These are phyloP conservation scores for Anneissia japonica DNA, from an alignment of 35 echinoderm and acorn worm species.

Conservation along the genomic window DNA sequence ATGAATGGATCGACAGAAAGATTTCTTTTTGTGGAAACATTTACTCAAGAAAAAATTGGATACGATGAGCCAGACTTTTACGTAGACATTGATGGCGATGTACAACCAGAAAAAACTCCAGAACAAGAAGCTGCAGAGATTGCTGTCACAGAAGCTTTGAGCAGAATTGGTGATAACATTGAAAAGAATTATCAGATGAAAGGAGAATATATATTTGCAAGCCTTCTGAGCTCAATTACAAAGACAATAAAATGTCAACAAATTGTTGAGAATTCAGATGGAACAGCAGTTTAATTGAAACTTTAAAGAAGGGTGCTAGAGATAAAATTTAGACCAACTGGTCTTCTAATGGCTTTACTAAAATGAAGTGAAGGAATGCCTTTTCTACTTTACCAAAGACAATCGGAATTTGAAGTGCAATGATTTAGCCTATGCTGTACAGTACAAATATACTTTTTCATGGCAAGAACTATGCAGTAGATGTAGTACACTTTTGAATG, in stretches of 20 bases:
- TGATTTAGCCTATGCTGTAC: too few relatives aligned
- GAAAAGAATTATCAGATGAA: not conserved
- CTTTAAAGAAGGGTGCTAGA: too few relatives aligned
- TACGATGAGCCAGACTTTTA: not conserved
- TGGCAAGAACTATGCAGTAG: too few relatives aligned
- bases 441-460: too few relatives aligned
- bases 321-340: too few relatives aligned
- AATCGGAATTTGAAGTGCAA: too few relatives aligned
- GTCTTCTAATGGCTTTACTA: too few relatives aligned
- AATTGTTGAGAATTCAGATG: not conserved
- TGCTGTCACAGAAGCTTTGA: not conserved
- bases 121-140: not conserved
- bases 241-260: not conserved
- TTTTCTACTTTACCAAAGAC: too few relatives aligned
- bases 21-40: not conserved
- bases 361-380: too few relatives aligned
- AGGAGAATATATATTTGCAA: not conserved
- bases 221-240: not conserved
- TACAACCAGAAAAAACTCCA: not conserved
- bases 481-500: too few relatives aligned
- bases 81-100: not conserved
- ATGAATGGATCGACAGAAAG: not conserved
- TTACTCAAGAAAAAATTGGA: not conserved
- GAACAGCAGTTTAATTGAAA: not conserved
- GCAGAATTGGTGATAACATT: not conserved